Conservation (phyloP, 2,888 invertebrate species). For the Arrhopalites spinosus region DNA sequence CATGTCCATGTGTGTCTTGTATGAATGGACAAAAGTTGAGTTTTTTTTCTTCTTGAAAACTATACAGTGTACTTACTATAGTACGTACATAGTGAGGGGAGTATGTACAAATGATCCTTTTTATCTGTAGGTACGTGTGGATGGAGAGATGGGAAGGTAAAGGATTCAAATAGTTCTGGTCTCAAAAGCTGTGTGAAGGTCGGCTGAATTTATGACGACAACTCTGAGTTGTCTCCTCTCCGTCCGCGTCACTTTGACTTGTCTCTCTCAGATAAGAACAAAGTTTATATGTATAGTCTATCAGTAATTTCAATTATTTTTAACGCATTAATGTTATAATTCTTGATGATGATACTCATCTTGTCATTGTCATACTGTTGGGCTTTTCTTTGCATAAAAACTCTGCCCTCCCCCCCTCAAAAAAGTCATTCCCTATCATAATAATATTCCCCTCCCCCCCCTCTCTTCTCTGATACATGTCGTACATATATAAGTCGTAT, state of each 20-base stretch:
- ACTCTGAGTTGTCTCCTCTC: slow-evolving; percentile 43
- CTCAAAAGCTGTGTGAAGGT: slow-evolving; percentile 34
- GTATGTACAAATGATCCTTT: too few species aligned
- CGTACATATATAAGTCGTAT: background rate
- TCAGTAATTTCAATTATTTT: slow-evolving; percentile 42
- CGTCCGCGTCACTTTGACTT: slow-evolving; percentile 37
- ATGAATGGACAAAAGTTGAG: too few species aligned
- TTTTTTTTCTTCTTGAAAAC: too few species aligned
- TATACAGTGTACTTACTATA: too few species aligned
- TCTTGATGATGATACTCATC: slow-evolving; percentile 40
- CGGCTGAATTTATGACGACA: slow-evolving; percentile 52
- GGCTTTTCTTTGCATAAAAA: slow-evolving; percentile 2
- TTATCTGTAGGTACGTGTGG: background rate
- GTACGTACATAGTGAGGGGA: too few species aligned
- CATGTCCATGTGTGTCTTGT: too few species aligned
- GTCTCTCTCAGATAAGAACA: slow-evolving; percentile 36
- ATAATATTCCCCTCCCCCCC: background rate
- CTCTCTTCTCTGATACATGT: background rate
- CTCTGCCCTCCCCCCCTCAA: background rate
- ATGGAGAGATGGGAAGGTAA: background rate
- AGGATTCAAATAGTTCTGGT: slow-evolving; percentile 33
- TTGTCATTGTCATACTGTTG: slow-evolving; percentile 33
- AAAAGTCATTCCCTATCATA: slow-evolving; percentile 9
- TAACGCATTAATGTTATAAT: slow-evolving; percentile 42
- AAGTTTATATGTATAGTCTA: slow-evolving; percentile 36